Conservation (phyloP, 2,888 invertebrate species). For the Melieria crassipennis region DNA sequence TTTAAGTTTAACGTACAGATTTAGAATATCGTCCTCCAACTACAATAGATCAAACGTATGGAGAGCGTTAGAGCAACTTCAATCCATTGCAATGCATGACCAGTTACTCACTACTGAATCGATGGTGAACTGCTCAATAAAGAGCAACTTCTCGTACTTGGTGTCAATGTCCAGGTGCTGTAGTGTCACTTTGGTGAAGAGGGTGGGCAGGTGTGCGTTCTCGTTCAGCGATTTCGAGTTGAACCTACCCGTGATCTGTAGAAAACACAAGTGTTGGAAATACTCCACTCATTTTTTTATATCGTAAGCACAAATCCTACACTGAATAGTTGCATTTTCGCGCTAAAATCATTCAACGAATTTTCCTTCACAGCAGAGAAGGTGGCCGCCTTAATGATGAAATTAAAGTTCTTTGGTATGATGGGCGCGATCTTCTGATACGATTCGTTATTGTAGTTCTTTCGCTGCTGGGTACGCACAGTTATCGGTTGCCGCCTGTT, state of each 20-base stretch:
- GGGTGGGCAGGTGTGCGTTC: conserved; percentile 67
- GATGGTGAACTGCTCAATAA: conserved; percentile 70
- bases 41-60: conserved; percentile 41
- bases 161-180: conserved; percentile 73
- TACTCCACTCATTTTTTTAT: background rate
- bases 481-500: conserved; percentile 24
- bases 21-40: conserved; percentile 71
- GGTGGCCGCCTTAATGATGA: conserved; percentile 78
- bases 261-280: background rate
- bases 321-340: conserved; percentile 74
- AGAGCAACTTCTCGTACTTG: conserved; percentile 69
- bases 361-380: conserved; percentile 76
- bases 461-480: conserved; percentile 34
- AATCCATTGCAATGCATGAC: background rate
- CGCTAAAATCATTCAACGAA: conserved; percentile 76
- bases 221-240: conserved; percentile 67
- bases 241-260: conserved; percentile 71
- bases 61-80: no score
- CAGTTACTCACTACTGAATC: conserved; percentile 68
- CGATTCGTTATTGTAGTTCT: conserved; percentile 66
- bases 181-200: conserved; percentile 73
- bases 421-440: conserved; percentile 77
- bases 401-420: conserved; percentile 83
- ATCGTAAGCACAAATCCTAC: conserved; percentile 59
- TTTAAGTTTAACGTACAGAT: conserved; percentile 75